Evolutionary conservation across 37 sponge, comb jelly and placozoan species (phyloP).

Genomic region (Ephydatia muelleri): DNA sequence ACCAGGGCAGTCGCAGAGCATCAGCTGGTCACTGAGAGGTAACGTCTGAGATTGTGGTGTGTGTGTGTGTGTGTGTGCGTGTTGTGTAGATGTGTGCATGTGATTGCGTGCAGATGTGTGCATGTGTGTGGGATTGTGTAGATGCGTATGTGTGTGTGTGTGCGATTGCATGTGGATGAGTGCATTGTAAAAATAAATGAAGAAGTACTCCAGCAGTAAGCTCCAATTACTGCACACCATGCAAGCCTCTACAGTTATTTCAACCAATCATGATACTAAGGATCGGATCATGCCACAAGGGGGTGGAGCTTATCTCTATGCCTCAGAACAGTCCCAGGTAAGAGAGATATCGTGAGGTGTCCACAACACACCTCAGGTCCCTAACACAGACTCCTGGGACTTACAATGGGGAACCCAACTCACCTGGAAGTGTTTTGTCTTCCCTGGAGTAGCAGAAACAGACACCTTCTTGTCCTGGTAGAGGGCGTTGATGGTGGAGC

Average conservation of each 20-base stretch:
- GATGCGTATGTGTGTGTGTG: no score
- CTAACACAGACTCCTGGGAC: neutral
- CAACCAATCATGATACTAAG: neutral
- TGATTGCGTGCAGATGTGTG: no score
- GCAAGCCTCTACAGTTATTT: neutral
- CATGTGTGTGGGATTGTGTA: no score
- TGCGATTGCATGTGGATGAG: no score
- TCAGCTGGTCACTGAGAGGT: constrained; percentile 49
- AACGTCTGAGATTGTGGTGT: constrained; percentile 67
- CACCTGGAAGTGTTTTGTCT: constrained; percentile 95
- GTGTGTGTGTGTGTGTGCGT: no score
- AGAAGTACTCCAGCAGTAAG: no score
- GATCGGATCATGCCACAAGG: neutral
- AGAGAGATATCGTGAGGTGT: neutral
- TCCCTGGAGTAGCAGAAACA: constrained; percentile 94
- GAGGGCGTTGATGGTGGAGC: constrained; percentile 92
- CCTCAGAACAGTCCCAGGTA: neutral
- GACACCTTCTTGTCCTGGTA: constrained; percentile 84
- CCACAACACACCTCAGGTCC: neutral
- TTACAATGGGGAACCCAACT: neutral
- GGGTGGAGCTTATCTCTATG: neutral
- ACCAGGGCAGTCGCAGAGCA: constrained; percentile 93
- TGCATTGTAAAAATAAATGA: no score
- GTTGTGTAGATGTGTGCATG: no score
- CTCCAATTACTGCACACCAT: no score